These are phyloP conservation scores for Karalla daura DNA, from an alignment of 2,797 vertebrate genomes.

Conservation along the genomic window DNA sequence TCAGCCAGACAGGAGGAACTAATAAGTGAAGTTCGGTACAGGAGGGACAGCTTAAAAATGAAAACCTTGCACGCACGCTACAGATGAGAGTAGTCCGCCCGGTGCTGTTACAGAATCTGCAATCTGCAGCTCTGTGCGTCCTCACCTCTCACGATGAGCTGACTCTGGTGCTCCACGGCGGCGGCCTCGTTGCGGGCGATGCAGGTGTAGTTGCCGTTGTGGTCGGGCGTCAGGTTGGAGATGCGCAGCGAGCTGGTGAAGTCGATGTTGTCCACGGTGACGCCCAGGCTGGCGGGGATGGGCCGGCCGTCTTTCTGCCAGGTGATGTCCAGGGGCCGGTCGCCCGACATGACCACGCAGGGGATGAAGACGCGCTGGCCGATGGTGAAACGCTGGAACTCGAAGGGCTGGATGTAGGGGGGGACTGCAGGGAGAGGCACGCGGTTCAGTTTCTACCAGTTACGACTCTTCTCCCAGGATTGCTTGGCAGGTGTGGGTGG, in stretches of 20 bases:
- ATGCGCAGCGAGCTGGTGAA: conserved; percentile 98
- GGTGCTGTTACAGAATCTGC: conserved; percentile 9
- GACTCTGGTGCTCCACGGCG: conserved; percentile 95
- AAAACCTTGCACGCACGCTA: conserved; percentile 19
- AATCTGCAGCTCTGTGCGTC: conserved; percentile 7
- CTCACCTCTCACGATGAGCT: conserved; percentile 96
- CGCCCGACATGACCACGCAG: conserved; percentile 97
- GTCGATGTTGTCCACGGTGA: conserved; percentile 98
- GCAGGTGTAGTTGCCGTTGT: conserved; percentile 99
- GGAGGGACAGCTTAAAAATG: conserved; percentile 21
- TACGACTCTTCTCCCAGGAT: conserved; percentile 25
- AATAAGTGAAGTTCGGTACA: conserved; percentile 21
- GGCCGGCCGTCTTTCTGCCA: conserved; percentile 98
- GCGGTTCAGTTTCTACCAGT: conserved; percentile 32
- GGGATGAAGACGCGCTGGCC: conserved; percentile 98
- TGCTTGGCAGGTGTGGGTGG: conserved; percentile 14
- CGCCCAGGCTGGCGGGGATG: conserved; percentile 93
- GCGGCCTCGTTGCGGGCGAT: conserved; percentile 97
- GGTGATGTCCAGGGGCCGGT: conserved; percentile 96
- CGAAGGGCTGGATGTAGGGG: conserved; percentile 98
- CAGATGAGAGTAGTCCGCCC: conserved; percentile 8
- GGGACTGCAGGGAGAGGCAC: conserved; percentile 87
- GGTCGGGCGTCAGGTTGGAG: conserved; percentile 96
- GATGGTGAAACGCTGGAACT: conserved; percentile 97
- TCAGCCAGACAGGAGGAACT: conserved; percentile 4